Conservation (phyloP, 2,888 invertebrate species). For the Scaptomyza parva region DNA sequence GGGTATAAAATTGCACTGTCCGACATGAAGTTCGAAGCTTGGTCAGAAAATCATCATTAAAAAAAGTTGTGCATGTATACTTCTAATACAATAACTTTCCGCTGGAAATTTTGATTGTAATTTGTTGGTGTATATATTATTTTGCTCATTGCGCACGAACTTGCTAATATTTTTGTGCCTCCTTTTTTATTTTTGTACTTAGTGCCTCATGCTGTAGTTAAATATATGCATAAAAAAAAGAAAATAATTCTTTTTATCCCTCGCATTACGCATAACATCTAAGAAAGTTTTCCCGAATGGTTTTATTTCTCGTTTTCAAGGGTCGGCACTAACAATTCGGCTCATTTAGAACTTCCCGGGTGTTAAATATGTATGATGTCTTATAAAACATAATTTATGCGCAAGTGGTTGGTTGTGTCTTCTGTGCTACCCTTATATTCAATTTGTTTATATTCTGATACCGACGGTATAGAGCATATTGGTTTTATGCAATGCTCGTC, state of each 20-base stretch:
- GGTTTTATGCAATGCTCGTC: no score
- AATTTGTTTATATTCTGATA: not conserved
- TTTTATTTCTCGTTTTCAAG: constrained; percentile 58
- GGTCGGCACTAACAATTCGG: constrained; percentile 12
- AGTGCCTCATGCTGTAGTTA: constrained; percentile 17
- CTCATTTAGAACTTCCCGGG: constrained; percentile 79
- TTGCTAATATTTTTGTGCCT: no score
- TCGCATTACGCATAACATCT: constrained; percentile 72
- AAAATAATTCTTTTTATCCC: constrained; percentile 15
- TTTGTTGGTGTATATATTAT: no score
- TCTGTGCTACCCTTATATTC: constrained; percentile 56
- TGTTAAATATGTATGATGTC: constrained; percentile 73
- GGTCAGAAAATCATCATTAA: no score
- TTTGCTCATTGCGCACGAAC: no score
- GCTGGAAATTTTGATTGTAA: no score
- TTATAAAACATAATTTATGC: constrained; percentile 76
- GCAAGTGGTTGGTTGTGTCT: constrained; percentile 41
- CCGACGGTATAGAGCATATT: no score
- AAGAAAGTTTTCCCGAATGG: constrained; percentile 77
- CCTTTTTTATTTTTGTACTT: not conserved
- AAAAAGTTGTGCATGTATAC: no score
- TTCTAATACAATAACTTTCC: no score
- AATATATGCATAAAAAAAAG: constrained; percentile 47
- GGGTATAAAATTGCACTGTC: no score
- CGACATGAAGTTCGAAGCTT: no score